These are phyloP conservation scores for Gallinago media DNA, from an alignment of 2,113 vertebrate species.

Conservation along the genomic window DNA sequence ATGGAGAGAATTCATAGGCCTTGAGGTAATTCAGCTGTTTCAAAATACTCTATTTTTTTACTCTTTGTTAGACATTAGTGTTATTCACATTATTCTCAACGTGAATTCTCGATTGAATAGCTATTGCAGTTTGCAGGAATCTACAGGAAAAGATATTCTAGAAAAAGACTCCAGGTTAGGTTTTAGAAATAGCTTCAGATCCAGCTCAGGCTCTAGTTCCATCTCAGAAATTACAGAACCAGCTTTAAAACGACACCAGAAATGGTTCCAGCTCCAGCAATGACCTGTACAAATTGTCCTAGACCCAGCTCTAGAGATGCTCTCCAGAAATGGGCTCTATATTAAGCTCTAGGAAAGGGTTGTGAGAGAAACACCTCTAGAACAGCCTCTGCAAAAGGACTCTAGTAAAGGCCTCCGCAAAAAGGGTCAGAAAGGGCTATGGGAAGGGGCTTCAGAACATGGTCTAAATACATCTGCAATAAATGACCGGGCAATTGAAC, in stretches of 20 bases:
- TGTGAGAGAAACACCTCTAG: too few relatives aligned
- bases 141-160: neutral
- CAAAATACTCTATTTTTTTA: neutral
- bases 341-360: neutral
- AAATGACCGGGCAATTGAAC: too few relatives aligned
- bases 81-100: neutral
- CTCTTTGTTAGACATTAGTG: neutral
- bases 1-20: constrained; percentile 4
- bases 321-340: neutral
- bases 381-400: too few relatives aligned
- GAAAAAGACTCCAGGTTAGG: neutral
- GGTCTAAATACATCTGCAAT: too few relatives aligned
- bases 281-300: neutral
- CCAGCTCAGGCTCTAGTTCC: neutral
- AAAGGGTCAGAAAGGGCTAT: too few relatives aligned
- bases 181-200: neutral
- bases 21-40: constrained; percentile 19
- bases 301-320: neutral
- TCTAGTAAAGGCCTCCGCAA: too few relatives aligned
- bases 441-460: too few relatives aligned
- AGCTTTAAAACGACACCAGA: neutral
- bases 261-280: neutral
- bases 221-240: neutral
- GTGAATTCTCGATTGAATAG: neutral
- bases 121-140: neutral